Percentiles rank a stretch among this genome's conserved stretches.
Evolutionary conservation across 2,888 invertebrate species (phyloP).

Genomic region (Rhingia campestris): DNA sequence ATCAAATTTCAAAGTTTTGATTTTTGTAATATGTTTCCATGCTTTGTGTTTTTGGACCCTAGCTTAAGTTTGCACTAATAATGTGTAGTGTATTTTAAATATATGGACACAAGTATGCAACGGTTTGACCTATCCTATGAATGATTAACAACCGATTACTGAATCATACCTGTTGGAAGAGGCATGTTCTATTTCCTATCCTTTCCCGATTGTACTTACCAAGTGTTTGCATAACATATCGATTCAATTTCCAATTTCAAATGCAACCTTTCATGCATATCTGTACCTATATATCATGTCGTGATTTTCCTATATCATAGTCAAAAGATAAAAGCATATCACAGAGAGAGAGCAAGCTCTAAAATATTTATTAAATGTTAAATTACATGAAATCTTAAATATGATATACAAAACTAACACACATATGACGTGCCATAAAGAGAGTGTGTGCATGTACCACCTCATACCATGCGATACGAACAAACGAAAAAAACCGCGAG

Average conservation of each 20-base stretch:
- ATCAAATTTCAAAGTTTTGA: no score
- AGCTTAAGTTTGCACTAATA: no score
- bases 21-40: no score
- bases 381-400: conserved; percentile 68
- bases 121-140: no score
- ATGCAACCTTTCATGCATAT: neutral
- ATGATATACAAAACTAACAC: conserved; percentile 24
- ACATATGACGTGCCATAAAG: neutral
- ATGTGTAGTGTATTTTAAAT: no score
- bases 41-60: no score
- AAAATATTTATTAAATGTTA: conserved; percentile 68
- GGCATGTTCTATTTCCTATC: neutral
- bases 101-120: no score
- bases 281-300: conserved; percentile 9
- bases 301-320: conserved; percentile 29
- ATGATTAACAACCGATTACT: no score
- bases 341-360: conserved; percentile 27
- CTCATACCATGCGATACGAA: neutral
- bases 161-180: neutral
- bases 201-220: neutral
- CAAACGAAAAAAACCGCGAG: conserved; percentile 40
- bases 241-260: conserved; percentile 36
- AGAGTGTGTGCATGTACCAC: conserved; percentile 7
- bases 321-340: conserved; percentile 32
- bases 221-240: conserved; percentile 36